A percentile compares a stretch with the other conserved stretches of the same genome.
Conservation (phyloP, 2,888 invertebrate genomes). For the Eilema depressum region DNA sequence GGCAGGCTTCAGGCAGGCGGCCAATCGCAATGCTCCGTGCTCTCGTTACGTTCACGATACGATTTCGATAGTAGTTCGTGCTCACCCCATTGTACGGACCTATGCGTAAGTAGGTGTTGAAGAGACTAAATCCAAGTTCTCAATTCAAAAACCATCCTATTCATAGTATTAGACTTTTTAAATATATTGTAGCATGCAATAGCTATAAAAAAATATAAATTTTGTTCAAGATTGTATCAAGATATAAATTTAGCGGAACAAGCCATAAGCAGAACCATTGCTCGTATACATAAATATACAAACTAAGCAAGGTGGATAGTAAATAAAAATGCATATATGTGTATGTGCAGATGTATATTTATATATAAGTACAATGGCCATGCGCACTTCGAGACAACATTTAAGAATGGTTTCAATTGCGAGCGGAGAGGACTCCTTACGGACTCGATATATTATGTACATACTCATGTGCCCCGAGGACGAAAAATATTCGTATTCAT, state of each 20-base stretch:
- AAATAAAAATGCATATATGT: slow-evolving; percentile 76
- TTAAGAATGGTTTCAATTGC: background rate
- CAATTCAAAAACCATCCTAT: background rate
- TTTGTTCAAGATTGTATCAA: slow-evolving; percentile 3
- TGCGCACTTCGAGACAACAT: slow-evolving; percentile 58
- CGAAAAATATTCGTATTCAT: too few relatives aligned
- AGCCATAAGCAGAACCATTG: slow-evolving; percentile 72
- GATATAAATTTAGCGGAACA: slow-evolving; percentile 23
- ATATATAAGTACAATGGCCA: slow-evolving; percentile 82
- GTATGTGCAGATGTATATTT: slow-evolving; percentile 75
- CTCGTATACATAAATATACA: slow-evolving; percentile 75
- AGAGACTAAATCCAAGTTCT: too few relatives aligned
- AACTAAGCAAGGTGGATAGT: slow-evolving; percentile 50
- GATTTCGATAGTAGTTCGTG: too few relatives aligned
- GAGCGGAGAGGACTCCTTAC: slow-evolving; percentile 4
- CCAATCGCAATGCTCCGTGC: too few relatives aligned
- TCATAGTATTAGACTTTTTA: background rate
- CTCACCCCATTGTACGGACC: too few relatives aligned
- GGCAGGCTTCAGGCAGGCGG: too few relatives aligned
- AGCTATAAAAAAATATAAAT: background rate
- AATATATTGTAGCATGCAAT: background rate
- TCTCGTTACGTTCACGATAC: too few relatives aligned
- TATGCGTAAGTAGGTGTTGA: too few relatives aligned
- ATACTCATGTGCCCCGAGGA: too few relatives aligned
- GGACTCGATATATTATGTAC: too few relatives aligned